Percentiles rank a stretch among this genome's conserved stretches.
Evolutionary conservation across 92 coral and sea anemone genomes (phyloP).

Genomic region (Siderastrea siderea): DNA sequence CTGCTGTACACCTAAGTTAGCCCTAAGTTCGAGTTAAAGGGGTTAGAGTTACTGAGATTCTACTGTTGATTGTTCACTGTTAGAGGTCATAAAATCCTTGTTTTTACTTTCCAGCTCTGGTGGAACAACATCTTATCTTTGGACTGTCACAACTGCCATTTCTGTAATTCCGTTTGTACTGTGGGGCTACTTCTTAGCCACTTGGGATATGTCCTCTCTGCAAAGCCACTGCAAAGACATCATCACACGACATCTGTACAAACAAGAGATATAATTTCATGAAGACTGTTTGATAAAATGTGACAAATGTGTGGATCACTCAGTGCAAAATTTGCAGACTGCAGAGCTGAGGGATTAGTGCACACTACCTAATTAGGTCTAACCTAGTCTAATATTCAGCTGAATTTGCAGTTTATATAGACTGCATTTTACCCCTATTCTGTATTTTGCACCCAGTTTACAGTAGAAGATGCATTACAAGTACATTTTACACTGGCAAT

Average conservation of each 20-base stretch:
- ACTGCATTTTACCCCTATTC: too few species aligned
- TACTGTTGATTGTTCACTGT: neutral
- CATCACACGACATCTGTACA: conserved; percentile 45
- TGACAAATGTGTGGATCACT: too few species aligned
- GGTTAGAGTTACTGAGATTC: neutral
- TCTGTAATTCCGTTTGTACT: conserved; percentile 68
- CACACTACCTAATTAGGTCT: neutral
- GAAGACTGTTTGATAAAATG: neutral
- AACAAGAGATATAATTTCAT: conserved; percentile 19
- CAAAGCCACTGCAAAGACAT: conserved; percentile 79
- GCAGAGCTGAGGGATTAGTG: too few species aligned
- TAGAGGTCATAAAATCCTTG: neutral
- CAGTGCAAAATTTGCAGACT: too few species aligned
- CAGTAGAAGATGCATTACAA: too few species aligned
- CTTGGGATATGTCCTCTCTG: conserved; percentile 63
- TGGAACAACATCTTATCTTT: conserved; percentile 30
- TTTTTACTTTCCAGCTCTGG: conserved; percentile 3
- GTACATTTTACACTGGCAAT: too few species aligned
- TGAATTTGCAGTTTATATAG: too few species aligned
- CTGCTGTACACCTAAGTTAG: neutral
- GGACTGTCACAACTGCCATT: conserved; percentile 48
- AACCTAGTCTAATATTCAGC: neutral
- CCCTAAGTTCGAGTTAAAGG: too few species aligned
- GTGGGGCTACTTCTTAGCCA: conserved; percentile 53
- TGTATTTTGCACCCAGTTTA: too few species aligned